Percentiles rank a stretch among this genome's conserved stretches.
Conservation (phyloP, 2,888 invertebrate genomes). For the Lycocerus yunnanus region DNA sequence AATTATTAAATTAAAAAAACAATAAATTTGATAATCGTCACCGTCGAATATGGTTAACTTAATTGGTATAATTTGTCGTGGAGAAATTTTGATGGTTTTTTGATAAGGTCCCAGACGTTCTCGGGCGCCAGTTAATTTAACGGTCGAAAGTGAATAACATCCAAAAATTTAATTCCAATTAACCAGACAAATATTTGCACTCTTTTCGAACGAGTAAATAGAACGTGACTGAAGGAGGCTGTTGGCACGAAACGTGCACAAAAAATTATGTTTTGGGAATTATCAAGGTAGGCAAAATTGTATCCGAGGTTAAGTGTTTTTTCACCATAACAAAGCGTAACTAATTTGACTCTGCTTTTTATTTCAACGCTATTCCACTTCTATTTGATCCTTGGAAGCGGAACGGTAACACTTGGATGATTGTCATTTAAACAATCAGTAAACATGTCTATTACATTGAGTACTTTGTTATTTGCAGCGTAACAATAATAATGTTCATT, state of each 20-base stretch:
- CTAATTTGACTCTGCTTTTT: constrained; percentile 19
- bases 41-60: not conserved
- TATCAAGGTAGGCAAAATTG: not conserved
- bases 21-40: not conserved
- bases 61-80: not conserved
- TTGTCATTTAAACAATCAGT: constrained; percentile 17
- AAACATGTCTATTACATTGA: constrained; percentile 17
- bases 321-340: constrained; percentile 15
- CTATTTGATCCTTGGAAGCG: constrained; percentile 12
- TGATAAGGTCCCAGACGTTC: not conserved
- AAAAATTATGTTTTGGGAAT: not conserved
- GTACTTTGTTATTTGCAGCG: constrained; percentile 9
- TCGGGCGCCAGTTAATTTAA: not conserved
- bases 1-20: not conserved
- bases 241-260: not conserved
- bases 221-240: not conserved
- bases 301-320: constrained; percentile 4
- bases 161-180: not conserved
- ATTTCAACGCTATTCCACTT: constrained; percentile 16
- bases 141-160: not conserved
- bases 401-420: constrained; percentile 12
- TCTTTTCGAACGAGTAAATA: not conserved
- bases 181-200: not conserved
- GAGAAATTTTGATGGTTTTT: not conserved
- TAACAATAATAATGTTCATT: not conserved